Percentiles rank a stretch among this genome's conserved stretches.
Evolutionary conservation across 2,113 vertebrate species (phyloP).

Genomic region (Harpagus bidentatus): DNA sequence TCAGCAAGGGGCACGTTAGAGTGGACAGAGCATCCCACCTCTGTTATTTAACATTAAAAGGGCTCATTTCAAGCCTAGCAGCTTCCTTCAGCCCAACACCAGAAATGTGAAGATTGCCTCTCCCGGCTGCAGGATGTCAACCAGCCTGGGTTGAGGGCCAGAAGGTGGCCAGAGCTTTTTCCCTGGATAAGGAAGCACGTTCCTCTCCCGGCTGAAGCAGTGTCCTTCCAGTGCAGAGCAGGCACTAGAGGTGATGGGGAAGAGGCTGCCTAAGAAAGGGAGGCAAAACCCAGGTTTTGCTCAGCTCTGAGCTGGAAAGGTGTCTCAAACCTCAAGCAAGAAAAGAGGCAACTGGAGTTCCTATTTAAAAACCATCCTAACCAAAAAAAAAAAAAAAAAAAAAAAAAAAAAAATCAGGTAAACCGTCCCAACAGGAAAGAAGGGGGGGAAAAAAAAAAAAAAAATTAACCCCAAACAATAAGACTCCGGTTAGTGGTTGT

Average conservation of each 20-base stretch:
- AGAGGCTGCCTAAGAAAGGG: not conserved
- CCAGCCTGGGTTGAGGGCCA: not conserved
- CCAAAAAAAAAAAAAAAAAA: not conserved
- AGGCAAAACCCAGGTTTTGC: not conserved
- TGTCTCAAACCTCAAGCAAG: not conserved
- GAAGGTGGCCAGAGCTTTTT: not conserved
- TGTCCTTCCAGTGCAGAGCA: not conserved
- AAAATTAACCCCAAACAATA: not conserved
- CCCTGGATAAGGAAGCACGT: not conserved
- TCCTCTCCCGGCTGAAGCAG: not conserved
- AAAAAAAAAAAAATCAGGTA: not conserved
- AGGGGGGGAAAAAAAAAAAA: not conserved
- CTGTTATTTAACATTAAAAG: not conserved
- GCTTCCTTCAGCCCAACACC: not conserved
- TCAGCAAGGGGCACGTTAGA: not conserved
- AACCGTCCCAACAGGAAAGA: not conserved
- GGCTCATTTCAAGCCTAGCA: not conserved
- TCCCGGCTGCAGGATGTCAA: not conserved
- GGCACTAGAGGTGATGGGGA: not conserved
- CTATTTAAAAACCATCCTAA: slow-evolving; percentile 1
- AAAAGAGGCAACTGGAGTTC: not conserved
- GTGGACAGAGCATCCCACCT: not conserved
- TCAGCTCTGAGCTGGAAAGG: not conserved
- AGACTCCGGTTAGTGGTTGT: not conserved
- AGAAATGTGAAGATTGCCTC: not conserved